Base-by-base conservation (phyloP, 1,140 invertebrate genomes). In the Drosophila willistoni region DNA sequence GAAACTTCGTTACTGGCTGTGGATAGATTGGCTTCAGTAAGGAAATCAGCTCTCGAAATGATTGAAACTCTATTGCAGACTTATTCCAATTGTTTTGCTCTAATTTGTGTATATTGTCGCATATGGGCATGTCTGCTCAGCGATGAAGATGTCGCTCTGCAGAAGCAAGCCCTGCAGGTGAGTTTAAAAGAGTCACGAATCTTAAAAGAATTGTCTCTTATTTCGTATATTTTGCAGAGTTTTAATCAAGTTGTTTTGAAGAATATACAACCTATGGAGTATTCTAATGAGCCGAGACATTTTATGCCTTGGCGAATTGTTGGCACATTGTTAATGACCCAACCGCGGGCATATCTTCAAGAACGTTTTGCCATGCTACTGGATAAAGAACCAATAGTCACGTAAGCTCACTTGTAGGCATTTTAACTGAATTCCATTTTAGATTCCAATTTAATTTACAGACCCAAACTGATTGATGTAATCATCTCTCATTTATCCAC, bases 271-370 rank as follows among this genome's bases (percentile, higher is more conserved):
- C 77, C 82, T 0, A 33, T 91, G 51, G 91, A 92, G 56, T 74
- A 81, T 60, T 82, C 85, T 1, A 90, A 91, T 68, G 74, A 81
- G 51, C 70, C 87, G 0, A 78, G 80, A 34, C 85, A 92, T 63
- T 84, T 91, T 42, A 81, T 91, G 73, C 91, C 91, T 22, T 92
- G 91, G 91, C 76, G 79, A 6, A 91, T 92, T 51, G 64, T 92
- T n/a, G 64, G 79, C n/a, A 86, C 81, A 0, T 34, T 92, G 7
- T 22, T 92, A 2, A 59, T 42, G 0, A 73, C 77, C 0, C 84
- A 91, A 47, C 81, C 89, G 0, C 77, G 90, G 7, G 71, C 81
- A 7, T 91, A 91, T 73, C 64, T 92, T 3, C 79, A 91, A n/a
- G 68, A 77, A 17, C 55, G 83, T 36, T 65, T 86, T 0, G 64